These are phyloP conservation scores for Stomorhina lunata DNA, from an alignment of 2,888 invertebrate genomes.

Conservation along the genomic window DNA sequence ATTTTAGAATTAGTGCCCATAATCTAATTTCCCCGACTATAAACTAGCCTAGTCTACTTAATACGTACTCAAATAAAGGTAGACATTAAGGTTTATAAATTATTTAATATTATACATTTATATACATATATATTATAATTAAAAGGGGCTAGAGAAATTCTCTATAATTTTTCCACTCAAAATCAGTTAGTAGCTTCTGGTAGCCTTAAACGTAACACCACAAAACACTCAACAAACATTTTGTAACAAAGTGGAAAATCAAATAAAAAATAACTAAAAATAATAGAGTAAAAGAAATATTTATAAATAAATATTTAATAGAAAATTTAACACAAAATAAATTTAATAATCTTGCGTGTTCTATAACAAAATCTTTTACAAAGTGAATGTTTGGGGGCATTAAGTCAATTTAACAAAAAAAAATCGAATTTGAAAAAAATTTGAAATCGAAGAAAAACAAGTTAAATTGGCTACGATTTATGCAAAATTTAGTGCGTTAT, in stretches of 20 bases:
- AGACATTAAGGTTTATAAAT: conserved; percentile 43
- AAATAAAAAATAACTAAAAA: neutral
- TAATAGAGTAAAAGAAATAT: neutral
- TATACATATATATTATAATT: conserved; percentile 44
- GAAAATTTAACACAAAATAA: neutral
- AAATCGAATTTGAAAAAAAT: no score
- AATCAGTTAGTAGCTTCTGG: conserved; percentile 59
- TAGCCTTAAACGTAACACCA: conserved; percentile 53
- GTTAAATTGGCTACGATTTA: no score
- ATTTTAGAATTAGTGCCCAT: neutral
- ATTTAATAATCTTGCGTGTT: conserved; percentile 28
- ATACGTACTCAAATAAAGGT: conserved; percentile 6
- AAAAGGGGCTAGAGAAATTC: conserved; percentile 53
- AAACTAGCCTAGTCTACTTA: conserved; percentile 16
- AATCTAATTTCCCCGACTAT: neutral
- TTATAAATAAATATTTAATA: neutral
- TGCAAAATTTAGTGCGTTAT: conserved; percentile 46
- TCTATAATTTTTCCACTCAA: conserved; percentile 41
- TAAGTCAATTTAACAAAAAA: neutral
- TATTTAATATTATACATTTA: conserved; percentile 47
- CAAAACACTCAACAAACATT: conserved; percentile 1
- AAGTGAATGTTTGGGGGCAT: neutral
- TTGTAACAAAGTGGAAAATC: neutral
- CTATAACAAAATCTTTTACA: neutral
- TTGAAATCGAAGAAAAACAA: neutral